Base-by-base conservation (phyloP, 1,140 invertebrate species). In the Stegodyphus dumicola region DNA sequence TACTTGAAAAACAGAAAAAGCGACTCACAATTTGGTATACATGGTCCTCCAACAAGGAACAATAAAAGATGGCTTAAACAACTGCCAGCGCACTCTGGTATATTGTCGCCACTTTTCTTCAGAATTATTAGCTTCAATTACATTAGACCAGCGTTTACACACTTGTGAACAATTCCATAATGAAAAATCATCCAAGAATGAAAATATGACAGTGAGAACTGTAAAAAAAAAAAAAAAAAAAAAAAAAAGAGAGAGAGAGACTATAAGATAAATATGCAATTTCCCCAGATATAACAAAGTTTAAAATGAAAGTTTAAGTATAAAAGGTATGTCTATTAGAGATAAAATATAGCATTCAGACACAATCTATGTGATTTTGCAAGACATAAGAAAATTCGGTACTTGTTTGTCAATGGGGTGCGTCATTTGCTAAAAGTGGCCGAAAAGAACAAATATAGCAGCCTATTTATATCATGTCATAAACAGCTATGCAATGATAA, bases 161-260 rank as follows among this genome's bases (percentile, higher is more conserved):
- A 97, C 96, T 91, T 95, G 94, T 86, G 95, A 94, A 87, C 95
- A 94, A 90, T 94, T 94, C 94, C 95, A 96, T 86, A 98, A 91
- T 6, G 96, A 97, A 86, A 98, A 93, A 90, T 98, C 96, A 89
- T 98, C 97, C 88, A 98, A 91, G 90, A 96, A 95, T 48, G 94
- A 94, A 90, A 98, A 97, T 84, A 98, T 95, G 69, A 94, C 93
- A 11, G 97, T 92, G 88, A 97, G 92, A 78, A 98, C 96, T 94
- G 92, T 85, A 90, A 92, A 88, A 84, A 90, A 87, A 81, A 71
- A 51, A 73, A 73, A 73, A 51, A 49, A 73, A 73, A n/a, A n/a
- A n/a, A n/a, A n/a, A n/a, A n/a, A n/a, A n/a, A n/a, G n/a, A n/a
- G n/a, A n/a, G n/a, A n/a, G n/a, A n/a, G n/a, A 48, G 33, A 17